A percentile compares a stretch with the other conserved stretches of the same genome.
These are phyloP conservation scores for Hyperoplus immaculatus DNA, from an alignment of 2,797 vertebrate genomes.

Conservation along the genomic window DNA sequence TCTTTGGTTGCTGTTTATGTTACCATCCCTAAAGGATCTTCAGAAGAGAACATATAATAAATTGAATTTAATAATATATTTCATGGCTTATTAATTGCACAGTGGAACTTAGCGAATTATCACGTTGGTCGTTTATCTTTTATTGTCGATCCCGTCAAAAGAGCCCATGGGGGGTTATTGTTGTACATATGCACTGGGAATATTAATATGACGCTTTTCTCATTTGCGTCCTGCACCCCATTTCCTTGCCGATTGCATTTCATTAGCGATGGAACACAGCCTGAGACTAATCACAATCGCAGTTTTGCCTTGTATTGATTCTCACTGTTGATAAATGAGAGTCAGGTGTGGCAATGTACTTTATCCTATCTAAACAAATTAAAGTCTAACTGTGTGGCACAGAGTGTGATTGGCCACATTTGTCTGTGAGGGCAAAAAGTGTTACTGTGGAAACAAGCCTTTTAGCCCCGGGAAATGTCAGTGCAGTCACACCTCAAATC, in stretches of 20 bases:
- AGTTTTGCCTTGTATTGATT: constrained; percentile 72
- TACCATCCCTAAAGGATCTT: constrained; percentile 62
- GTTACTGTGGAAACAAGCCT: constrained; percentile 65
- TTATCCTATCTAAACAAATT: constrained; percentile 56
- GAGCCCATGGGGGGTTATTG: constrained; percentile 63
- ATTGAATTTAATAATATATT: constrained; percentile 70
- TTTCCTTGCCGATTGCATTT: constrained; percentile 68
- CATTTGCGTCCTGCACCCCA: constrained; percentile 53
- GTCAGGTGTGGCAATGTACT: constrained; percentile 45
- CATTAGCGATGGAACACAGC: constrained; percentile 59
- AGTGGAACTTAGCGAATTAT: constrained; percentile 57
- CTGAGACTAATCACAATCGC: constrained; percentile 56
- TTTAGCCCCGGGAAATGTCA: constrained; percentile 71
- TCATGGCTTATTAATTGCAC: constrained; percentile 81
- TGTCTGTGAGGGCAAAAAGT: constrained; percentile 36
- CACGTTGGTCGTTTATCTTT: constrained; percentile 76
- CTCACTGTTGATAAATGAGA: constrained; percentile 71
- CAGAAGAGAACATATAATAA: constrained; percentile 63
- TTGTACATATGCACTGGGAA: constrained; percentile 68
- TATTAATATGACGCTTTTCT: constrained; percentile 70
- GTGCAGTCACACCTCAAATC: constrained; percentile 60
- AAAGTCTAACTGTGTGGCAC: constrained; percentile 44
- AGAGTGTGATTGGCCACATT: constrained; percentile 36
- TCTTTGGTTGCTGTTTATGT: constrained; percentile 49
- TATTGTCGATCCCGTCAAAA: constrained; percentile 73